Base-by-base conservation (phyloP, 2,113 vertebrate genomes). In the Tringa solitaria region DNA sequence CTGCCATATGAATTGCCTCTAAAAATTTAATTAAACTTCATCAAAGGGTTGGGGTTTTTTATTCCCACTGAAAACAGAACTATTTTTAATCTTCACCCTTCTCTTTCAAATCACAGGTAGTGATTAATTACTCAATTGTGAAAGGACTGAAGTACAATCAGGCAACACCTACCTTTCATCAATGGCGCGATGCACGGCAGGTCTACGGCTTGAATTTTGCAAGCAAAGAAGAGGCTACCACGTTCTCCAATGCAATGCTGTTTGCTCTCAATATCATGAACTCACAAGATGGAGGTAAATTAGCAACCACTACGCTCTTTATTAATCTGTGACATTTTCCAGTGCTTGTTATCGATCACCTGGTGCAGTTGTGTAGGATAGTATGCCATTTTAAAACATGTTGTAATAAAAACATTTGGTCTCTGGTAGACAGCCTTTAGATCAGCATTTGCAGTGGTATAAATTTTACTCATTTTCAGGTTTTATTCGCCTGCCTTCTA, bases 141-240 rank as follows among this genome's bases (percentile, higher is more conserved):
- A 99, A 99, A 94, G 99, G 99, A 80, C 98, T 99, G 98, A 99
- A 99, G 95, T 99, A 99, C 98, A 99, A 99, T 97, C 99, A 99
- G 98, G 99, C 99, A 80, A 99, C 99, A 3, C 99, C 99, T 7
- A 99, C 99, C 93, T 99, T 99, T 98, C 99, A 99, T 95, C 99
- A 99, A 98, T 99, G 99, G 99, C 98, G 99, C 37, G 99, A 99
- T 12, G 99, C 99, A 86, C 98, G 99, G 50, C 99, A 99, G 97
- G 99, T 99, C 84, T 99, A 99, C 7, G 99, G 99, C 95, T 98
- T 99, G 94, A 99, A 99, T 97, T 99, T 99, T 70, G 99, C 99
- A 94, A 99, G 99, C 98, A 99, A 99, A 97, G 99, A 99, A 97
- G 99, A 99, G 95, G 99, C 99, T 10, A 99, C 99, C 96, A 99